Base-by-base conservation (phyloP, 2,888 invertebrate species). In the Eumerus sabulonum region DNA sequence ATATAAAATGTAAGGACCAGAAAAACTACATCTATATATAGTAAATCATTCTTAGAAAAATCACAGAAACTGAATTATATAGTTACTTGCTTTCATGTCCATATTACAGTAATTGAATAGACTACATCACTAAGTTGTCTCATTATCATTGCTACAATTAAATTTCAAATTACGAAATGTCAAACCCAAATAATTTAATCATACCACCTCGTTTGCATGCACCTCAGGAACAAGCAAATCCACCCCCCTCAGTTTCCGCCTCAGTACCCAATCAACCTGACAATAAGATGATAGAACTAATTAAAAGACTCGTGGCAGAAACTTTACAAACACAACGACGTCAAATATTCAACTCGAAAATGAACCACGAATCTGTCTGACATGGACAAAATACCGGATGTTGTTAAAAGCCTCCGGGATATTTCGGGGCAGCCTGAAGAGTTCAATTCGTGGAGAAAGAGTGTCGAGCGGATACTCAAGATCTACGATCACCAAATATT, bases 181-280 rank as follows among this genome's bases (percentile, higher is more conserved):
- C 11, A 40, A 47, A 47, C 36, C n/a, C 45, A 36, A 59, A 59
- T 13, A 59, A 47, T 47, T 38, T 59, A 17, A 59, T 47, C 17
- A 19, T 16, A 59, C 38, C 47, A 36, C 59, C 47, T 36, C 47
- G n/a, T 40, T 9, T 40, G 11, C 40, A 40, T 3, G 5, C 9
- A 36, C 11, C 36, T 36, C 36, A 36, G 36, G 36, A 11, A 36
- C 5, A 36, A 36, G 11, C 5, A 5, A 40, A n/a, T 40, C 11
- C 3, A 5, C 5, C 40, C 40, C 3, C 11, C 40, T 40, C 40
- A n/a, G n/a, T 11, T 40, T n/a, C 40, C 40, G 11, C 11, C 36
- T 11, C 36, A 36, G 36, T 9, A 40, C 11, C 40, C n/a, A 40
- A 3, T 11, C 40, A 3, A 9, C 3, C n/a, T 7, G 9, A 3